phyloP scores from a whole-genome alignment of 1,140 invertebrate species.

The Papilio xuthus region DNA sequence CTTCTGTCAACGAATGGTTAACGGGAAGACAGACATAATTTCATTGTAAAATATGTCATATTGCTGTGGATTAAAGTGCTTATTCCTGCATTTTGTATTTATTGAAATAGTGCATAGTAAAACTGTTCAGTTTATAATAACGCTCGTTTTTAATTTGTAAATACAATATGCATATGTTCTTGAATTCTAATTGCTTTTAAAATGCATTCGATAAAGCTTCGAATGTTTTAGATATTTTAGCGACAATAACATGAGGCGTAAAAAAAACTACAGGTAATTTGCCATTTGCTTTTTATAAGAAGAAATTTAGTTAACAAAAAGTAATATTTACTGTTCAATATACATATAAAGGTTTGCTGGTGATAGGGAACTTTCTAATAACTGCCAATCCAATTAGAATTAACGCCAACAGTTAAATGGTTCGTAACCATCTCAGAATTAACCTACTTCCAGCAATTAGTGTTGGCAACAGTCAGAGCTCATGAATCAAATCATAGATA shows the following conservation, averaged over 20 bases:
- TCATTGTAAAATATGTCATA: constrained; percentile 28
- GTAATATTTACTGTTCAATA: neutral
- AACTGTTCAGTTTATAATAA: neutral
- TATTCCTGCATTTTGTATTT: neutral
- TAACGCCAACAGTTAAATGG: constrained; percentile 35
- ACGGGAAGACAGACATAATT: neutral
- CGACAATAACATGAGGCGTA: too few species aligned
- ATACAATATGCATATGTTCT: neutral
- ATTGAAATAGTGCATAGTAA: neutral
- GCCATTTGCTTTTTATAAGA: neutral
- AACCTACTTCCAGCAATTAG: constrained; percentile 33
- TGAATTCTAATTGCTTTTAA: neutral
- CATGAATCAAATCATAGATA: constrained; percentile 20
- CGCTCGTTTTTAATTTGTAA: neutral
- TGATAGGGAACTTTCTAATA: constrained; percentile 16
- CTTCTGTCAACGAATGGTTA: constrained; percentile 65
- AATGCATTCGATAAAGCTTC: neutral
- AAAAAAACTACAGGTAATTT: too few species aligned
- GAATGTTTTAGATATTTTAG: too few species aligned
- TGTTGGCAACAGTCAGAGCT: constrained; percentile 16
- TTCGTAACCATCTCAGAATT: constrained; percentile 36
- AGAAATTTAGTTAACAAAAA: neutral
- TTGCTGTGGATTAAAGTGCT: neutral
- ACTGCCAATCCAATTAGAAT: constrained; percentile 32
- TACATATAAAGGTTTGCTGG: neutral